These are phyloP conservation scores for Pinna nobilis DNA, from an alignment of 1,140 invertebrate species.

Conservation along the genomic window DNA sequence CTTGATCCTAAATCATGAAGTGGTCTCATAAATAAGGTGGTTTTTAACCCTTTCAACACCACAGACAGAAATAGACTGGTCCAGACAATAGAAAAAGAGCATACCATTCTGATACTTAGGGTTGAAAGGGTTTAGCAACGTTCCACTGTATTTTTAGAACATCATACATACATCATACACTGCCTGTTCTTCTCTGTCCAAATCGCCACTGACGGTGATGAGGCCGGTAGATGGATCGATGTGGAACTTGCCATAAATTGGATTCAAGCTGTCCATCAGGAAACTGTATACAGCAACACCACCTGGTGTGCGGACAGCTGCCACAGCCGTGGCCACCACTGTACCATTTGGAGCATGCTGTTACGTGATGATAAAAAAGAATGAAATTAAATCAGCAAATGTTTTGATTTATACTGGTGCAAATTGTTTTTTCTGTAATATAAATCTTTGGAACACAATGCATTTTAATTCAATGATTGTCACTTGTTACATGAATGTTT, in stretches of 20 bases:
- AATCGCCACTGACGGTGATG: slow-evolving; percentile 31
- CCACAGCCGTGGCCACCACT: slow-evolving; percentile 25
- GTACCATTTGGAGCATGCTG: slow-evolving; percentile 6
- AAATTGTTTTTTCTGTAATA: too few relatives aligned
- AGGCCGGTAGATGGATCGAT: slow-evolving; percentile 41
- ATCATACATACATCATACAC: slow-evolving; percentile 43
- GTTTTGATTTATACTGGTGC: too few relatives aligned
- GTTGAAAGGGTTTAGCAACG: too few relatives aligned
- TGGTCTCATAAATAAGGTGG: too few relatives aligned
- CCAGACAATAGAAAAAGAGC: too few relatives aligned
- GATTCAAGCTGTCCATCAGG: slow-evolving; percentile 22
- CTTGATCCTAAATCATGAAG: too few relatives aligned
- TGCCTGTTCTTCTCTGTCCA: slow-evolving; percentile 49
- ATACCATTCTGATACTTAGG: too few relatives aligned
- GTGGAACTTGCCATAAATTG: slow-evolving; percentile 28
- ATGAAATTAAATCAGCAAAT: not conserved
- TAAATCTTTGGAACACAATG: too few relatives aligned
- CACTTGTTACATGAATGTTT: not conserved
- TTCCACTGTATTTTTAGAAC: too few relatives aligned
- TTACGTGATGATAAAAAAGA: not conserved
- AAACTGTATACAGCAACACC: slow-evolving; percentile 39
- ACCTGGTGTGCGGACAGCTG: slow-evolving; percentile 30
- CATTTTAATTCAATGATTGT: too few relatives aligned
- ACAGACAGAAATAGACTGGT: too few relatives aligned
- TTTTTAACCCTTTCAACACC: too few relatives aligned